A percentile compares a stretch with the other conserved stretches of the same genome.
phyloP scores from a whole-genome alignment of 2,113 vertebrate species.

The Stegostoma tigrinum region DNA sequence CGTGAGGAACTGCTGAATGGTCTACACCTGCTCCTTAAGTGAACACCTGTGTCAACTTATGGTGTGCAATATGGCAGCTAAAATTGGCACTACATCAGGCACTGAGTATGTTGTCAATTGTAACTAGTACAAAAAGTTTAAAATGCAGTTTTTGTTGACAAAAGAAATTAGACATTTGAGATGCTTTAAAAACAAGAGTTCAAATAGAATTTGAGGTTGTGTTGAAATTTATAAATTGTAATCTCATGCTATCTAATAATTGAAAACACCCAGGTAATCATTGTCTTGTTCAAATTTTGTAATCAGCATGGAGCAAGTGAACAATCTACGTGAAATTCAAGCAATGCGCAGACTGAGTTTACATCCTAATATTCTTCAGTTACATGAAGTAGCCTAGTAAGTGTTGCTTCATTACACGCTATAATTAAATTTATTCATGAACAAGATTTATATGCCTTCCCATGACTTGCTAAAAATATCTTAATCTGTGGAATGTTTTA shows the following conservation, averaged over 20 bases:
- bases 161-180: neutral
- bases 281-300: constrained; percentile 6
- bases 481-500: neutral
- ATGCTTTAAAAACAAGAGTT: neutral
- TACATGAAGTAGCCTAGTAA: constrained; percentile 59
- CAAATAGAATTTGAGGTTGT: neutral
- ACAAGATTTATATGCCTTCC: neutral
- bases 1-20: too few species aligned
- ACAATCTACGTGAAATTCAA: constrained; percentile 58
- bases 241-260: neutral
- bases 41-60: too few species aligned
- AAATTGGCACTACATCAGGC: neutral
- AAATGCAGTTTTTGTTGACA: neutral
- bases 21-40: too few species aligned
- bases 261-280: neutral
- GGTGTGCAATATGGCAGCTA: neutral
- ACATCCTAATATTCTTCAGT: constrained; percentile 57
- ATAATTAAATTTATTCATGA: neutral
- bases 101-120: neutral
- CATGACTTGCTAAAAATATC: neutral
- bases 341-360: constrained; percentile 57
- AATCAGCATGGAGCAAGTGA: constrained; percentile 59
- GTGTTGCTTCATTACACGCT: constrained; percentile 37
- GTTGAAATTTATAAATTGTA: neutral
- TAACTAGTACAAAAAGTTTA: neutral